Base-by-base conservation (phyloP, 1,140 invertebrate species). In the Drosophila tsacasi region DNA sequence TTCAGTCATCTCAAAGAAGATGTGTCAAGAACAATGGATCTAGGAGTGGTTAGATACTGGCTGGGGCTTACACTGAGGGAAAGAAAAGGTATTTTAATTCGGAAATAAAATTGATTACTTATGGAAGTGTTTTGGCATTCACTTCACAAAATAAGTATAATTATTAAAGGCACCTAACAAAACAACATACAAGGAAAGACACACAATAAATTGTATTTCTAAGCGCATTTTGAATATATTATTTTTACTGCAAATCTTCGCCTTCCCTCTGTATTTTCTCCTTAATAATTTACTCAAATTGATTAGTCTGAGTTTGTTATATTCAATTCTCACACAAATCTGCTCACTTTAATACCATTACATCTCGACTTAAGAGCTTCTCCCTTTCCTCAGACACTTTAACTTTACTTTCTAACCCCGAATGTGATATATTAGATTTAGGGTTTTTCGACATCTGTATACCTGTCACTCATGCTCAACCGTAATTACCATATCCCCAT, bases 401-500 rank as follows among this genome's bases (percentile, higher is more conserved):
- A n/a, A n/a, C 6, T 21, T 46, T 13, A 44, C 19, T 46, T 4
- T n/a, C n/a, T 49, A 49, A 49, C 7, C 2, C 7, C 1, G 4
- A 27, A 27, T 50, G 27, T 12, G 17, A 17, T 9, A n/a, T 49
- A 6, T 27, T 52, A 3, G 25, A 12, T 13, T 32, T 32, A 13
- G 19, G 5, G 2, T 37, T 37, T 55, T 55, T 39, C 19, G 52
- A 55, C 15, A 37, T 39, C 52, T 39, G 52, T 39, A n/a, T 23
- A 30, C 21, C 65, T 46, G 49, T n/a, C 39, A 67, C 6, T 54
- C 39, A n/a, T 30, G 63, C 49, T 71, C 23, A 39, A 23, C 17
- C 47, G 19, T 35, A 55, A 68, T 71, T 71, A 71, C 64, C 47
- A 71, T 67, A 71, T 27, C 30, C 63, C 64, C 49, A 77, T 77